Conservation (phyloP, 2,797 vertebrate genomes). For the Mormyrus hasselquistii region DNA sequence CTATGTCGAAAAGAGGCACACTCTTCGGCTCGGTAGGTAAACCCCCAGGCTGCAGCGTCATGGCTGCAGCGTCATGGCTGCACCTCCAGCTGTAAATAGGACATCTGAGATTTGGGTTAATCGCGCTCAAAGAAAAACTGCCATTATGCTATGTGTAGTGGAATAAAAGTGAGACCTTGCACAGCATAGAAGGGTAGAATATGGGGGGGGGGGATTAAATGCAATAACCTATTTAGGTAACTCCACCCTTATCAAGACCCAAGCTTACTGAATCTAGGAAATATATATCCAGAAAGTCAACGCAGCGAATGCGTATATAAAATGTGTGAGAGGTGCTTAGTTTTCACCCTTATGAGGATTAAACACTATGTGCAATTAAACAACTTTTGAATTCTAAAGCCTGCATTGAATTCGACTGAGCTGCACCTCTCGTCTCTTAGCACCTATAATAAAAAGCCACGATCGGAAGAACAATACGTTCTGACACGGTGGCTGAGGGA, state of each 20-base stretch:
- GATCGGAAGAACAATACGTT: slow-evolving; percentile 34
- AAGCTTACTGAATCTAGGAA: not conserved
- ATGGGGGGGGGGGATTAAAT: slow-evolving; percentile 18
- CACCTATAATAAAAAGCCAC: slow-evolving; percentile 39
- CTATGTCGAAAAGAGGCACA: slow-evolving; percentile 85
- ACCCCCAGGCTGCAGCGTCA: slow-evolving; percentile 29
- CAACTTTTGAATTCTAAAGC: not conserved
- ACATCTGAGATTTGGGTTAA: not conserved
- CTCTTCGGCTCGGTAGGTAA: slow-evolving; percentile 89
- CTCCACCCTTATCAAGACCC: not conserved
- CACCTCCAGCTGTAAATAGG: not conserved
- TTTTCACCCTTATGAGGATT: not conserved
- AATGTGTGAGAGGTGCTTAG: not conserved
- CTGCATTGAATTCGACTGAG: slow-evolving; percentile 27
- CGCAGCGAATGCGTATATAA: not conserved
- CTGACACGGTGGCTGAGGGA: slow-evolving; percentile 51
- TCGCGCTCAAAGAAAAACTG: not conserved
- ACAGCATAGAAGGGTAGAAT: not conserved
- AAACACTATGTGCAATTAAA: not conserved
- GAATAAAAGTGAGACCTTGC: not conserved
- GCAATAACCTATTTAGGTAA: not conserved
- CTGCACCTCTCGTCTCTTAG: slow-evolving; percentile 34
- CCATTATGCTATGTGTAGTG: not conserved
- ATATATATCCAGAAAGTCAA: slow-evolving; percentile 15
- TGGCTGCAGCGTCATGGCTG: too few species aligned